These are phyloP conservation scores for Drosophila pallidifrons DNA, from an alignment of 1,140 invertebrate species.

Conservation along the genomic window DNA sequence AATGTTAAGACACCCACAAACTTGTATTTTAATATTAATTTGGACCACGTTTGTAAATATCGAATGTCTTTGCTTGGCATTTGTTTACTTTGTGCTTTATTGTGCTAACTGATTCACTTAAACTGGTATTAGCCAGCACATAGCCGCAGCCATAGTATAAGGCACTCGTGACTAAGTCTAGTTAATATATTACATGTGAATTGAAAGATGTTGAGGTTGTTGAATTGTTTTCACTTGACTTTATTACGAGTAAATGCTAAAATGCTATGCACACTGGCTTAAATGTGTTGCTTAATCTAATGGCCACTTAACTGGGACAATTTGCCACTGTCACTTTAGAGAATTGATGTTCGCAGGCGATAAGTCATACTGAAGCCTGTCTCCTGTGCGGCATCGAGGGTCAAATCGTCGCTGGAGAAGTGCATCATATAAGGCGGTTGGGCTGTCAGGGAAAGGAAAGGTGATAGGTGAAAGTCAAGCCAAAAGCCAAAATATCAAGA, in stretches of 20 bases:
- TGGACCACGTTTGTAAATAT: constrained; percentile 1
- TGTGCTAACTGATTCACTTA: constrained; percentile 6
- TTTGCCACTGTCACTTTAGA: constrained; percentile 41
- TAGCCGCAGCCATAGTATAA: too few relatives aligned
- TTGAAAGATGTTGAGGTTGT: not conserved
- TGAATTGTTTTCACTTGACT: constrained; percentile 47
- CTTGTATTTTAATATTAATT: not conserved
- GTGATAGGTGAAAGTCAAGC: not conserved
- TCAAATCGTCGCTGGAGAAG: constrained; percentile 70
- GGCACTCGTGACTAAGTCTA: not conserved
- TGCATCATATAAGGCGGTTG: constrained; percentile 68
- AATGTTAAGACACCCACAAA: not conserved
- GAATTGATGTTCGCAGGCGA: constrained; percentile 57
- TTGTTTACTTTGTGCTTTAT: constrained; percentile 1
- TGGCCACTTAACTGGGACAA: constrained; percentile 26
- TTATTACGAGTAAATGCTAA: constrained; percentile 61
- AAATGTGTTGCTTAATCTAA: constrained; percentile 41
- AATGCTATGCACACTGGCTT: constrained; percentile 48
- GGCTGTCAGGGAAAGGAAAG: constrained; percentile 36
- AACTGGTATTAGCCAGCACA: not conserved
- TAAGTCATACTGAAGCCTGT: constrained; percentile 73
- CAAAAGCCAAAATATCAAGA: not conserved
- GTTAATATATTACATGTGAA: constrained; percentile 1
- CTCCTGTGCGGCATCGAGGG: constrained; percentile 55
- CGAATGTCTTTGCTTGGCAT: not conserved